Percentiles rank a stretch among this genome's conserved stretches.
Evolutionary conservation across 2,888 invertebrate genomes (phyloP).

Genomic region (Micoletzkya japonica): DNA sequence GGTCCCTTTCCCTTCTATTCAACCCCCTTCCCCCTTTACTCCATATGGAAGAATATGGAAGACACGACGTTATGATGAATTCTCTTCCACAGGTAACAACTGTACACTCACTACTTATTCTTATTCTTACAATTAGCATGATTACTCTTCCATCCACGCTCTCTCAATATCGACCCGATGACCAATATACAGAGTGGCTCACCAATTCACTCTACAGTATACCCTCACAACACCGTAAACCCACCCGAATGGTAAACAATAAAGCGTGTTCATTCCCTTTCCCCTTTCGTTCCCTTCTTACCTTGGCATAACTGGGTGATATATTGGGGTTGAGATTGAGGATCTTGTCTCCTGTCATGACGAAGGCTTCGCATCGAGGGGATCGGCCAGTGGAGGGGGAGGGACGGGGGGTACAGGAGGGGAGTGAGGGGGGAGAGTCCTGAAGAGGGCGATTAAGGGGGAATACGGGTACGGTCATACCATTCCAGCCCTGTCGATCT

Average conservation of each 20-base stretch:
- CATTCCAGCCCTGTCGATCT: no score
- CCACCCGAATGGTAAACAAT: neutral
- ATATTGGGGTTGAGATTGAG: conserved; percentile 54
- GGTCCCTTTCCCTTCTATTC: no score
- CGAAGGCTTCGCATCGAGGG: conserved; percentile 48
- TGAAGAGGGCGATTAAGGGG: no score
- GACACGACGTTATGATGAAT: no score
- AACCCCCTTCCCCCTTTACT: no score
- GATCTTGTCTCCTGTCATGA: conserved; percentile 60
- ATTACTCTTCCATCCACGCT: neutral
- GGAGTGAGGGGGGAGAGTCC: neutral
- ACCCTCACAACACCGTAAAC: no score
- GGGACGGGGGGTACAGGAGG: neutral
- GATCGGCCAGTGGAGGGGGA: neutral
- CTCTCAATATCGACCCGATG: neutral
- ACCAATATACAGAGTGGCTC: neutral
- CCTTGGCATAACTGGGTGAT: conserved; percentile 53
- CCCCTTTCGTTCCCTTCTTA: no score
- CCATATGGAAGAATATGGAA: no score
- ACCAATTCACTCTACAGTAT: neutral
- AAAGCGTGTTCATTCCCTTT: no score
- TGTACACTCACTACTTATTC: neutral
- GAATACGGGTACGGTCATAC: no score
- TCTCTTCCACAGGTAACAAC: no score
- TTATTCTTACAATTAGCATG: no score